Percentiles rank a stretch among this genome's conserved stretches.
Evolutionary conservation across 30 jellyfish, hydroid and myxozoan species (phyloP).

Genomic region (Catostylus mosaicus): DNA sequence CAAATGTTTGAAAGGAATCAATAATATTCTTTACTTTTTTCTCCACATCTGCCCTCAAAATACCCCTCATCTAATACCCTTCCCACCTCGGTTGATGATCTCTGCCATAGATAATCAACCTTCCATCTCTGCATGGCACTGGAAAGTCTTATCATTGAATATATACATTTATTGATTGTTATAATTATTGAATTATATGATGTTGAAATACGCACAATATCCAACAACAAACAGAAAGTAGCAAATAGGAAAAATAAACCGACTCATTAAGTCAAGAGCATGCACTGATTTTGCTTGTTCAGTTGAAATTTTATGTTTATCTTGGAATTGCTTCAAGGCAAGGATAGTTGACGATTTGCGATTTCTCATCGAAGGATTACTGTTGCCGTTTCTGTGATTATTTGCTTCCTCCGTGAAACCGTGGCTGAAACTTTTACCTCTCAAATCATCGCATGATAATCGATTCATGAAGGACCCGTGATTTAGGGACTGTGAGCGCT

Average conservation of each 20-base stretch:
- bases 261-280: constrained; percentile 32
- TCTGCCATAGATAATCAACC: too few species aligned
- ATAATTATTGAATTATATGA: too few species aligned
- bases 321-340: constrained; percentile 15
- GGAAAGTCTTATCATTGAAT: too few species aligned
- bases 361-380: background rate
- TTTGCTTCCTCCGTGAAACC: background rate
- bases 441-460: background rate
- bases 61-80: too few species aligned
- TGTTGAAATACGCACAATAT: constrained; percentile 9
- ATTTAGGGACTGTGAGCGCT: background rate
- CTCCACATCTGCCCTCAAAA: too few species aligned
- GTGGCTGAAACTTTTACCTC: background rate
- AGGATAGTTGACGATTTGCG: background rate
- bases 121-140: too few species aligned
- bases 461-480: background rate
- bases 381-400: background rate
- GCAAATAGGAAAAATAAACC: constrained; percentile 32
- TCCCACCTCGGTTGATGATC: too few species aligned
- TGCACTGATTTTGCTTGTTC: constrained; percentile 17
- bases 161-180: too few species aligned
- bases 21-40: too few species aligned
- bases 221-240: constrained; percentile 9
- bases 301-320: background rate
- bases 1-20: too few species aligned